Evolutionary conservation across 1,140 invertebrate genomes (phyloP), one percentile per base, ranked within the genome.

Genomic region (Meloidogyne hapla): DNA sequence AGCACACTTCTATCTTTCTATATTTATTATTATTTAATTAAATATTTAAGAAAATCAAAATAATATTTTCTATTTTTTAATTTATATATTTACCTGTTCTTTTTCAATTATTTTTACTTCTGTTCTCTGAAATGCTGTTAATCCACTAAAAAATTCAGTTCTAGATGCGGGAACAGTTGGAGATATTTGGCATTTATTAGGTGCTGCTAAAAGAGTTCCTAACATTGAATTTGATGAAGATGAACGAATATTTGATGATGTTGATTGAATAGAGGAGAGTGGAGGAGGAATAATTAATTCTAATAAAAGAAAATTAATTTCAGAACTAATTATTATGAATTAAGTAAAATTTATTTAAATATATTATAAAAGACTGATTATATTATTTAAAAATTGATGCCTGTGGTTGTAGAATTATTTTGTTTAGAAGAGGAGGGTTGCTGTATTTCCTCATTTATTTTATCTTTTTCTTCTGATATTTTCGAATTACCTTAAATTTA

Each of bases 131-230:
- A 45, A 25, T 28, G 25, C 26, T 70, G 69, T 45, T 38, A 73
- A 63, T 64, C 71, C 71, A 61, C 71, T 73, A 33, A 61, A 73
- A 56, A 73, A 33, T 63, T 73, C 71, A 4, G 71, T 73, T 15
- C 71, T 23, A 23, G 71, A 73, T 15, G 71, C 71, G 1, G 42
- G 71, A 18, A 73, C 71, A 0, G 71, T 73, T 9, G 71, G 71
- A 61, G 71, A 73, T 26, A 64, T 73, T 25, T 64, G 71, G 1
- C 56, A 2, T 18, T 73, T 64, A 21, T 73, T 73, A 12, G 71
- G 71, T 21, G 71, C 40, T 33, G 71, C 48, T n/a, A 73, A 63
- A 61, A 73, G 64, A 15, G 71, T 61, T 26, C 71, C 71, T 4
- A 73, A 40, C 71, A 63, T 63, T 63, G 71, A 73, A 23, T 56